Percentiles rank a stretch among this genome's conserved stretches.
These are phyloP conservation scores for Hesperia comma DNA, from an alignment of 2,888 invertebrate species.

Conservation along the genomic window DNA sequence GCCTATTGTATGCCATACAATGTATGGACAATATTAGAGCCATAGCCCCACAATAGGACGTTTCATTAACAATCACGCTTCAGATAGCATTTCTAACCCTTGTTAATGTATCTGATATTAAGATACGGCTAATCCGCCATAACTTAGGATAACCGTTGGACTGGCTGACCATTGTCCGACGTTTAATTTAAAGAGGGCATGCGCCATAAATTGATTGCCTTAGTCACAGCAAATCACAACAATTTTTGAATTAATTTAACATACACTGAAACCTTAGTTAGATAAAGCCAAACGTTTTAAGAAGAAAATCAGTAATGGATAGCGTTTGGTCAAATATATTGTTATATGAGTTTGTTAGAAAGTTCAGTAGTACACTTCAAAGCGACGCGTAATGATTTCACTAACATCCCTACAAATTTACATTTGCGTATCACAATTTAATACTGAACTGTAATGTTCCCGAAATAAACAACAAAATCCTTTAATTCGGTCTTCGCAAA, in stretches of 20 bases:
- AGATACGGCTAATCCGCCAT: constrained; percentile 82
- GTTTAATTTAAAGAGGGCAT: constrained; percentile 78
- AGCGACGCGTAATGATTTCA: constrained; percentile 50
- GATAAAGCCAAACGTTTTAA: neutral
- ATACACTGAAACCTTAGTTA: constrained; percentile 41
- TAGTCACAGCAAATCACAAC: constrained; percentile 48
- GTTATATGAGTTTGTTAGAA: neutral
- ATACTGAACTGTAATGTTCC: neutral
- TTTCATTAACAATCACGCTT: constrained; percentile 50
- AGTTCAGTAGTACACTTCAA: constrained; percentile 22
- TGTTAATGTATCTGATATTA: constrained; percentile 75
- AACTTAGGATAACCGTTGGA: constrained; percentile 80
- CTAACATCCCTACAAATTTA: constrained; percentile 48
- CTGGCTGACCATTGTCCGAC: constrained; percentile 78
- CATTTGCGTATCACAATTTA: constrained; percentile 22
- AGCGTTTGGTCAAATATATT: neutral
- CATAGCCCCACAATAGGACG: constrained; percentile 24
- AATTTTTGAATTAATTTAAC: neutral
- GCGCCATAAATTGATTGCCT: constrained; percentile 71
- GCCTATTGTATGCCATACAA: too few relatives aligned
- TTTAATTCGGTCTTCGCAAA: neutral
- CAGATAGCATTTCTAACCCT: constrained; percentile 47
- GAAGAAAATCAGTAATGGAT: constrained; percentile 40
- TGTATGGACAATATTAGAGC: constrained; percentile 8
- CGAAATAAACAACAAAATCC: neutral